These are phyloP conservation scores for Parazoanthus atlanticus DNA, from an alignment of 92 coral and sea anemone genomes.

Conservation along the genomic window DNA sequence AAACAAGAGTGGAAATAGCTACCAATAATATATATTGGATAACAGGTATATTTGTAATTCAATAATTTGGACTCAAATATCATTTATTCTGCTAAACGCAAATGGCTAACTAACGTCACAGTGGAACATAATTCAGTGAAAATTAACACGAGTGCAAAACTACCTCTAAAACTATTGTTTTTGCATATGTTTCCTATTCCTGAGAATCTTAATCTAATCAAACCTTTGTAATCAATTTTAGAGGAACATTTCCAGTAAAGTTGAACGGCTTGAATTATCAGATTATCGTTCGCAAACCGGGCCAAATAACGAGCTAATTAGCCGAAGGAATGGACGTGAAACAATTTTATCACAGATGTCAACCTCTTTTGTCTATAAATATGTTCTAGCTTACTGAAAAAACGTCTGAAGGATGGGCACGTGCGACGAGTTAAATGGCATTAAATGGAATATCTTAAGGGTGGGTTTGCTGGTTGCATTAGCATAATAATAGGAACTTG, in stretches of 20 bases:
- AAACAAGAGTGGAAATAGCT: background rate
- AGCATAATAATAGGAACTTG: constrained; percentile 13
- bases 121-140: background rate
- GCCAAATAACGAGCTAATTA: background rate
- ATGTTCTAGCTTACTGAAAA: background rate
- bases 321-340: background rate
- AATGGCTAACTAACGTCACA: background rate
- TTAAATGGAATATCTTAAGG: constrained; percentile 1
- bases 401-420: background rate
- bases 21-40: background rate
- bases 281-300: background rate
- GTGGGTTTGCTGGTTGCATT: background rate
- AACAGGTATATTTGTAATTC: background rate
- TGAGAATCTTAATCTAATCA: background rate
- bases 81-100: background rate
- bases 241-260: too few relatives aligned
- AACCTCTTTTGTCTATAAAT: background rate
- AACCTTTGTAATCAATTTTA: background rate
- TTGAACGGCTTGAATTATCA: too few relatives aligned
- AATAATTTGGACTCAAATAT: background rate
- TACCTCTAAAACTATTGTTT: too few relatives aligned
- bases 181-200: too few relatives aligned
- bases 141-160: too few relatives aligned
- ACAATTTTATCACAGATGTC: background rate
- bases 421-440: background rate